Percentiles rank a stretch among this genome's conserved stretches.
Conservation (phyloP, 2,797 vertebrate genomes). For the Gallinago solitaria region DNA sequence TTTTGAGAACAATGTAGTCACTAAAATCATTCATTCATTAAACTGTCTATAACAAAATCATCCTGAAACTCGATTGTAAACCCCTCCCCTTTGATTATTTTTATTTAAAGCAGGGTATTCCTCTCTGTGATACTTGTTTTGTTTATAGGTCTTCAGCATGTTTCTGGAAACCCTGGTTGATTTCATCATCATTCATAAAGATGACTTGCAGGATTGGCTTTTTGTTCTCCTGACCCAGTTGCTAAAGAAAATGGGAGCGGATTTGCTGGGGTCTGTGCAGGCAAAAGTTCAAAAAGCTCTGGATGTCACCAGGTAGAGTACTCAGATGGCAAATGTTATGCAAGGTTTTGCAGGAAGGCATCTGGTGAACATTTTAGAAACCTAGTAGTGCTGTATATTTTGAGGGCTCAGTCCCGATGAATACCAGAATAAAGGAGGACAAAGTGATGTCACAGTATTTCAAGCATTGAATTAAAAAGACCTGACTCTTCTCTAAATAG, state of each 20-base stretch:
- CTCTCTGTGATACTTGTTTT: not conserved
- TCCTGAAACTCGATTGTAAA: not conserved
- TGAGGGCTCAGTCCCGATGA: not conserved
- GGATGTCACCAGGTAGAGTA: constrained; percentile 89
- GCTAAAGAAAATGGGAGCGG: constrained; percentile 97
- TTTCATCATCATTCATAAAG: constrained; percentile 93
- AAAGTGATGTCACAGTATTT: not conserved
- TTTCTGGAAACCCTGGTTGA: constrained; percentile 98
- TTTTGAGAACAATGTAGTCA: not conserved
- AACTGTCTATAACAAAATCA: constrained; percentile 39
- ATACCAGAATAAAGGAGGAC: not conserved
- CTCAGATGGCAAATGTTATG: not conserved
- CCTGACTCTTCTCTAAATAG: not conserved
- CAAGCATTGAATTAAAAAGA: not conserved
- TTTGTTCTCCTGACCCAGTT: constrained; percentile 95
- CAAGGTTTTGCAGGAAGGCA: not conserved
- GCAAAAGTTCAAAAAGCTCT: constrained; percentile 96
- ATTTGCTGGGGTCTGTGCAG: constrained; percentile 94
- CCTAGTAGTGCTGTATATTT: not conserved
- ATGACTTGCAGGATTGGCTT: constrained; percentile 96
- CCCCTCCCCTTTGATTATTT: not conserved
- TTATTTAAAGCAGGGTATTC: not conserved
- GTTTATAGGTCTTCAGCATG: constrained; percentile 95
- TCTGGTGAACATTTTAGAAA: not conserved
- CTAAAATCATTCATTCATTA: constrained; percentile 48